Base-by-base conservation (phyloP, 1,140 invertebrate species). In the Aphaenogaster rudis region DNA sequence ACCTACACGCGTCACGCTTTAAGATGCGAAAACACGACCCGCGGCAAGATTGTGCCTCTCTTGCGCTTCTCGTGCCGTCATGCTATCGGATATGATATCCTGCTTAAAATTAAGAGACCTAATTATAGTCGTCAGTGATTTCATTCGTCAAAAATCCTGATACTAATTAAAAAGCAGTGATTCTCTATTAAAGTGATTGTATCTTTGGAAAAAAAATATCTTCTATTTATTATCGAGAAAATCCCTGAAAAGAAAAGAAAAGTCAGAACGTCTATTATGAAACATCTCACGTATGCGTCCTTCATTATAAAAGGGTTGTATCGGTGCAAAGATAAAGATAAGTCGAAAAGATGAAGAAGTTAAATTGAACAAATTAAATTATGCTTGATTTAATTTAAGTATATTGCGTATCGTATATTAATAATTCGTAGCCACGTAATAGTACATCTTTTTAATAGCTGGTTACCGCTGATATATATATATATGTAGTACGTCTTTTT, bases 21-120 rank as follows among this genome's bases (percentile, higher is more conserved):
- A 64, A 78, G 42, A 48, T 17, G 21, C 36, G 54, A 61, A 48
- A 28, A 78, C 36, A 21, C 21, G 39, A 77, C 74, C 39, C 15
- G 54, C 13, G 54, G 13, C 13, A 77, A 28, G 15, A 17, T 13
- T 33, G 57, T 39, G 17, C 9, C 28, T 63, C 57, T 63, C 76
- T 78, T 78, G 76, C 15, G 42, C 28, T 36, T 78, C 4, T 45
- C 17, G 4, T 61, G 54, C 21, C 39, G 61, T 48, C 21, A 17
- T 11, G 36, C n/a, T 13, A 28, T 13, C 11, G 33, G 42, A 11
- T 63, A 45, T 61, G 21, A 78, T 45, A 45, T 48, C 28, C 42
- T 11, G 21, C 2, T 48, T 33, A 64, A 33, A 28, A 78, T 45
- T 63, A 33, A 28, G 59, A 57, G 39, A n/a, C 36, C 45, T 4